Base-by-base conservation (phyloP, 2,888 invertebrate genomes). In the Scelioninae gen. 1 region DNA sequence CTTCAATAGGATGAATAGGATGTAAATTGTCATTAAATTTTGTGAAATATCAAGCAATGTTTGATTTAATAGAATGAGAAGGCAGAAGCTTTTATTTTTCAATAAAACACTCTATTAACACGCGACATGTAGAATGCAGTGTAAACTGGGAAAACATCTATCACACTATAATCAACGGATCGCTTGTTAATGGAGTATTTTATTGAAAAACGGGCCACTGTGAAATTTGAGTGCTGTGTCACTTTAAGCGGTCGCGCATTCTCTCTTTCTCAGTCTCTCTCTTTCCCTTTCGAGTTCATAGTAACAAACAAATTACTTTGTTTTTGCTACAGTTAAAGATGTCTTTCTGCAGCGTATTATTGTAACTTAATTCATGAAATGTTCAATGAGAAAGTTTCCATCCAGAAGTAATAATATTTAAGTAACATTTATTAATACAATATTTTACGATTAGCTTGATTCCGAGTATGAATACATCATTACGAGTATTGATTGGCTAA, bases 171-270 rank as follows among this genome's bases (percentile, higher is more conserved):
- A 58, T 66, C 76, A 76, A 75, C 66, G 51, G 75, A 75, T 75
- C 66, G 75, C 58, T 60, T 60, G 68, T 68, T 76, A 76, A 76
- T 76, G 68, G 76, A 76, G 51, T 40, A 45, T 76, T 76, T 66
- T 66, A 68, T 68, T 53, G 68, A 76, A 76, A 75, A 75, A 76
- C 68, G 58, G 38, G 58, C 49, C 23, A 43, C 58, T 49, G 66
- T 49, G 75, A 65, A 75, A 75, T 66, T 75, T 49, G 75, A 75
- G 66, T 56, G 29, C 51, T 49, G 13, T 47, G 66, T 75, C 66
- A 75, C 45, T 75, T 75, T 66, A 62, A 47, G 23, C 40, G 49
- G 55, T 40, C 29, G 16, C n/a, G 11, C 32, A 3, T 7, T 1
- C 9, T 23, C 11, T 43, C 7, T 10, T 0, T 0, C 16, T 34